Evolutionary conservation across 2,888 invertebrate genomes (phyloP).

Genomic region (Hypselothyrea guttata): DNA sequence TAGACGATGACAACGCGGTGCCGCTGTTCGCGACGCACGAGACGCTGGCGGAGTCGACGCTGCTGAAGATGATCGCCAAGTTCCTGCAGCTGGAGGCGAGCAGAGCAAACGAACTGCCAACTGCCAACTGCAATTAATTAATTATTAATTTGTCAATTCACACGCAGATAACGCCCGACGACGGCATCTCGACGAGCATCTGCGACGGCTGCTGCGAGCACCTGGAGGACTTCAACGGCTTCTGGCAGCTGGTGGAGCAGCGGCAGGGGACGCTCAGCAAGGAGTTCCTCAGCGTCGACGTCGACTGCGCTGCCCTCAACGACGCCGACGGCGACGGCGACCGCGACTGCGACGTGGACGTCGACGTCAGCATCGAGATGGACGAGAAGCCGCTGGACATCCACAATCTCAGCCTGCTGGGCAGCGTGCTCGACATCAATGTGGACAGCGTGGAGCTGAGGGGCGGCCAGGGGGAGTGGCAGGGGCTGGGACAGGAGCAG

Average conservation of each 20-base stretch:
- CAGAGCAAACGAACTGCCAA: too few relatives aligned
- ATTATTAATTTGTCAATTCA: too few relatives aligned
- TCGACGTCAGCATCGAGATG: constrained; percentile 64
- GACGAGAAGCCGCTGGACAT: constrained; percentile 67
- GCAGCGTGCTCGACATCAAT: constrained; percentile 64
- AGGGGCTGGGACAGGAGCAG: too few relatives aligned
- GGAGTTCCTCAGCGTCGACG: constrained; percentile 63
- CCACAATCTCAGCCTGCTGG: constrained; percentile 58
- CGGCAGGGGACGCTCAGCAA: constrained; percentile 65
- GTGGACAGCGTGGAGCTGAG: constrained; percentile 64
- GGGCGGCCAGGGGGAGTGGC: too few relatives aligned
- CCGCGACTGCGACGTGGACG: constrained; percentile 55
- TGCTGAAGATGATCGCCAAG: constrained; percentile 72
- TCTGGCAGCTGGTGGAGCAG: constrained; percentile 66
- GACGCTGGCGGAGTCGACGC: constrained; percentile 58
- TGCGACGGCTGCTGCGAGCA: constrained; percentile 67
- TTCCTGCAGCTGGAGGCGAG: constrained; percentile 68
- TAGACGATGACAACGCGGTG: constrained; percentile 60
- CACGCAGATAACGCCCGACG: constrained; percentile 59
- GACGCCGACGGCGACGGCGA: constrained; percentile 55
- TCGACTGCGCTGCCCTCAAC: constrained; percentile 60
- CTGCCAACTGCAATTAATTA: not conserved
- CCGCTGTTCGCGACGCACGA: constrained; percentile 63
- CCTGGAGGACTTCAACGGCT: constrained; percentile 65
- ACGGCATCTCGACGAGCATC: constrained; percentile 60